Evolutionary conservation across 1,140 invertebrate genomes (phyloP).

Genomic region (Rhagoletis zephyria): DNA sequence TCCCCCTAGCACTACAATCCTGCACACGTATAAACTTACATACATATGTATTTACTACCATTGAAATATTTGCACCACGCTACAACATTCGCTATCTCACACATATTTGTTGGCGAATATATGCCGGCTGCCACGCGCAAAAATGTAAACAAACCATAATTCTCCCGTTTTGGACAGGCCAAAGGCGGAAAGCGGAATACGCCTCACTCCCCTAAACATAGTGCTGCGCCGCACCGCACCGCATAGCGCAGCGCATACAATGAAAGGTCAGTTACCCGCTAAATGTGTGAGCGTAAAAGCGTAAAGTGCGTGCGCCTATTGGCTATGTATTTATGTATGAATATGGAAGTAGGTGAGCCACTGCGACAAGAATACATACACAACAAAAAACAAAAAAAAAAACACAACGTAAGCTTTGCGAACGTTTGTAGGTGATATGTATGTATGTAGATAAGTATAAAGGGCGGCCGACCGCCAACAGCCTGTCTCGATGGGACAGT

Average conservation of each 20-base stretch:
- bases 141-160: conserved; percentile 55
- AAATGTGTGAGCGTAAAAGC: background rate
- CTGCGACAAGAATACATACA: conserved; percentile 40
- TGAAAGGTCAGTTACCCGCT: conserved; percentile 46
- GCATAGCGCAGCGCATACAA: background rate
- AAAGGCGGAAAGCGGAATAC: conserved; percentile 28
- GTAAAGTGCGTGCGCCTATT: conserved; percentile 15
- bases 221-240: background rate
- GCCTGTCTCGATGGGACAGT: background rate
- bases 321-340: background rate
- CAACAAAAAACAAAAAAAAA: background rate
- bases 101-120: conserved; percentile 44
- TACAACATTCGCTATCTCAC: conserved; percentile 13
- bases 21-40: background rate
- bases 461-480: background rate
- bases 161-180: conserved; percentile 45
- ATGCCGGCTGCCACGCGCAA: conserved; percentile 42
- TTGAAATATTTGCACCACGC: background rate
- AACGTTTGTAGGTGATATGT: too few relatives aligned
- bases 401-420: background rate
- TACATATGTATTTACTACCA: background rate
- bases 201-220: background rate
- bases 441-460: too few relatives aligned
- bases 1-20: background rate
- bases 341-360: conserved; percentile 14